Percentiles rank a stretch among this genome's conserved stretches.
Conservation (phyloP, 2,797 vertebrate species). For the Orientallactaga sibirica region DNA sequence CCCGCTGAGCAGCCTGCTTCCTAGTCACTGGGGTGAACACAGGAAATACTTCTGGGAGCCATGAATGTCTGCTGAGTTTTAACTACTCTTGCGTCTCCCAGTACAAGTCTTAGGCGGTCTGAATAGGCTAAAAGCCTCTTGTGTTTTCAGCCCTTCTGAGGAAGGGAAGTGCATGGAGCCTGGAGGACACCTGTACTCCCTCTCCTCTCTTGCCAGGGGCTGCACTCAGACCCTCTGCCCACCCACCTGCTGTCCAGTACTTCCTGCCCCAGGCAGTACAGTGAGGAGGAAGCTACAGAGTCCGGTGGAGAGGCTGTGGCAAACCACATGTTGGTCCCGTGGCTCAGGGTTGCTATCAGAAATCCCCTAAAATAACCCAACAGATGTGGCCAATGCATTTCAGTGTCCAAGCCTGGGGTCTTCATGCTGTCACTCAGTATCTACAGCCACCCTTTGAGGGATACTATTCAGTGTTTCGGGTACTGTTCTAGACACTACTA, state of each 20-base stretch:
- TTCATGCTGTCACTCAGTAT: not conserved
- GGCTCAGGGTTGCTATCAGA: not conserved
- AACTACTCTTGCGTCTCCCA: not conserved
- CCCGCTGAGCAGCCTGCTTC: not conserved
- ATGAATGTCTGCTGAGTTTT: conserved; percentile 34
- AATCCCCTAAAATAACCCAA: not conserved
- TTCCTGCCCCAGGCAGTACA: not conserved
- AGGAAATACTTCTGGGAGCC: not conserved
- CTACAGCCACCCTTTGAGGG: not conserved
- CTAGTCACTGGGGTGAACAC: not conserved
- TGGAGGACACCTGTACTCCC: not conserved
- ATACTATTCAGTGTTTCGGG: not conserved
- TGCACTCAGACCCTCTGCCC: not conserved
- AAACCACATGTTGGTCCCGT: not conserved
- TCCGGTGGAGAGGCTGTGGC: not conserved
- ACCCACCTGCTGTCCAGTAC: not conserved
- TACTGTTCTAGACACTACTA: not conserved
- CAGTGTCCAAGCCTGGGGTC: not conserved
- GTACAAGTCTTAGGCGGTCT: not conserved
- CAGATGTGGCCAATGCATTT: accelerated
- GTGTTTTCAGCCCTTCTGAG: not conserved
- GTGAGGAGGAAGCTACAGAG: not conserved
- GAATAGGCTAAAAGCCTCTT: not conserved
- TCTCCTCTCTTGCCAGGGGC: not conserved
- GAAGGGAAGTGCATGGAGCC: not conserved